phyloP scores from a whole-genome alignment of 1,140 invertebrate genomes.

The Monomorium pharaonis region DNA sequence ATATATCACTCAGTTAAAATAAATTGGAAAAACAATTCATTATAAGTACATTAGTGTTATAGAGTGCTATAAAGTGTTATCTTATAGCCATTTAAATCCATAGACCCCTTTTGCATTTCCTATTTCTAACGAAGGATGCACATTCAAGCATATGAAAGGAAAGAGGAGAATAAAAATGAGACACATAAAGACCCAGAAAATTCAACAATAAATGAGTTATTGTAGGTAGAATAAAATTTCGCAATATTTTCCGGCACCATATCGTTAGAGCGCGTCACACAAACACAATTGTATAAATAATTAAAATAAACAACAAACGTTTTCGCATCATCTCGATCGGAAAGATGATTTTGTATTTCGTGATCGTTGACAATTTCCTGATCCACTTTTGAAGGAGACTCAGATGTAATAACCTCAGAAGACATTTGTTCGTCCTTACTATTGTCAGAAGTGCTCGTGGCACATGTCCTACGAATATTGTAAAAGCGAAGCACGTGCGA shows the following conservation, averaged over 20 bases:
- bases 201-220: not conserved
- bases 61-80: not conserved
- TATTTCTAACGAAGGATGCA: not conserved
- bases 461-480: constrained; percentile 19
- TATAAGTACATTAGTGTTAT: not conserved
- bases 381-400: not conserved
- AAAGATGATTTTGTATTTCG: constrained; percentile 16
- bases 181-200: not conserved
- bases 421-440: constrained; percentile 16
- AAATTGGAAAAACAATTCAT: not conserved
- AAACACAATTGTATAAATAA: constrained; percentile 3
- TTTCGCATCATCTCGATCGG: constrained; percentile 13
- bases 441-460: constrained; percentile 26
- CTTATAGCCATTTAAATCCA: not conserved
- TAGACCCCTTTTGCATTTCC: not conserved
- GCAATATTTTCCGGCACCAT: constrained; percentile 9
- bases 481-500: constrained; percentile 43
- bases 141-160: not conserved
- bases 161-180: not conserved
- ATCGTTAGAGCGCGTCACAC: not conserved
- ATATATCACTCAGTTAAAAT: not conserved
- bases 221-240: not conserved
- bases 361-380: constrained; percentile 20
- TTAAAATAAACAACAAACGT: constrained; percentile 44
- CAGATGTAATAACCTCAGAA: not conserved